A percentile compares a stretch with the other conserved stretches of the same genome.
Conservation (phyloP, 2,113 vertebrate species). For the Axis porcinus region DNA sequence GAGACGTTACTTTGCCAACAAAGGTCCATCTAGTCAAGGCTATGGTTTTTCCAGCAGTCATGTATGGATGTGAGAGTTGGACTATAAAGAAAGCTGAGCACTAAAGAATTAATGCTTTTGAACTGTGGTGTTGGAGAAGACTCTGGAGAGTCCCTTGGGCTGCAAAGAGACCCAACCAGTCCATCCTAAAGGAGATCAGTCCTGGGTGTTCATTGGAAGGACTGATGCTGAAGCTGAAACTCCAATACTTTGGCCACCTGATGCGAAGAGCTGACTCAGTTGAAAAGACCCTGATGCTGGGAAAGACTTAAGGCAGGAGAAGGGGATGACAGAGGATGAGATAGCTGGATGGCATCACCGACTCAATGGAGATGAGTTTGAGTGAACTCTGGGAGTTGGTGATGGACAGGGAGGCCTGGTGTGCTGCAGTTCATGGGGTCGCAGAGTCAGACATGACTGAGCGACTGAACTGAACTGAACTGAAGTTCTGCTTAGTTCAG, state of each 20-base stretch:
- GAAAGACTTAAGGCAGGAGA: background rate
- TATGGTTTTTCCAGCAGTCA: background rate
- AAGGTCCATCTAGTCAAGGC: fast-evolving
- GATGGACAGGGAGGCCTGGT: background rate
- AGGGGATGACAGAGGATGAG: background rate
- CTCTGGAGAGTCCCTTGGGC: background rate
- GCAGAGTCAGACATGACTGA: fast-evolving
- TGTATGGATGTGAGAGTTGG: background rate
- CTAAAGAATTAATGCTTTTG: background rate
- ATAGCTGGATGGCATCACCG: background rate
- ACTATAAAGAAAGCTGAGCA: background rate
- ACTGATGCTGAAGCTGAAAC: background rate
- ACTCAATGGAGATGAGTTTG: background rate
- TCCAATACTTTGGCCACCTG: background rate
- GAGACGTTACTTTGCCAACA: background rate
- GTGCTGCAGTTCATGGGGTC: background rate
- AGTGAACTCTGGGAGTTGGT: background rate
- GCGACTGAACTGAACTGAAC: background rate
- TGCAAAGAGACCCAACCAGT: background rate
- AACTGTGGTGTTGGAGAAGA: background rate
- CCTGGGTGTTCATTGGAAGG: background rate
- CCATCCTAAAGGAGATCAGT: background rate
- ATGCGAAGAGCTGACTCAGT: fast-evolving
- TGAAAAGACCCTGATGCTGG: background rate
- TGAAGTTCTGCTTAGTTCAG: background rate